Percentiles rank a stretch among this genome's conserved stretches.
These are phyloP conservation scores for Calcarius lapponicus DNA, from an alignment of 2,797 vertebrate genomes.

Conservation along the genomic window DNA sequence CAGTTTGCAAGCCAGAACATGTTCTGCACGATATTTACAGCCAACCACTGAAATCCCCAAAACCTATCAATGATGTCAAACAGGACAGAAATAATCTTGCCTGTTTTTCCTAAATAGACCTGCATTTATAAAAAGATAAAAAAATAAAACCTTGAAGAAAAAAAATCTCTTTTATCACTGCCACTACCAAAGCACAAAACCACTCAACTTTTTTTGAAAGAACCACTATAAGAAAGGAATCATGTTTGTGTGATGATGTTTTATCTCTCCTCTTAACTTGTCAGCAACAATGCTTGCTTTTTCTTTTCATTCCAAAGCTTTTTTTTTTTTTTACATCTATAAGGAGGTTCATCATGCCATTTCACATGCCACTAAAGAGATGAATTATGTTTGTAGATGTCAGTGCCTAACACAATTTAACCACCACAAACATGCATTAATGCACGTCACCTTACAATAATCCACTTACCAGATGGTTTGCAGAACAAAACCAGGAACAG, in stretches of 20 bases:
- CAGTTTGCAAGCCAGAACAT: background rate
- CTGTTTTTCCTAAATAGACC: background rate
- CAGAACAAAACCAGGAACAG: conserved; percentile 5
- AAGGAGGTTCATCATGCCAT: background rate
- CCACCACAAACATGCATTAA: background rate
- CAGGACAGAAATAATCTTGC: background rate
- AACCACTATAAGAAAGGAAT: background rate
- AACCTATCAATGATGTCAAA: conserved; percentile 9
- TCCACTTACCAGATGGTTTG: background rate
- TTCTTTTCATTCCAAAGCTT: background rate
- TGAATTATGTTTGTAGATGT: background rate
- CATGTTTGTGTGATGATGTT: background rate
- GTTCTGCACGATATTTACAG: conserved; percentile 2
- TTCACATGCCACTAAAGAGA: background rate
- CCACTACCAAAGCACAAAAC: background rate
- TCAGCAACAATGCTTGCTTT: background rate
- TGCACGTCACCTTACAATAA: background rate
- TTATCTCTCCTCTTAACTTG: background rate
- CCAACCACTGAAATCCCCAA: background rate
- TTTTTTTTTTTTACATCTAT: background rate
- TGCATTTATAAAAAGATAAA: background rate
- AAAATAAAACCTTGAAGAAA: background rate
- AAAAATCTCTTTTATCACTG: background rate
- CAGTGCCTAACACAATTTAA: background rate
- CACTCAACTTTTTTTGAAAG: background rate